These are phyloP conservation scores for Leucoptera coffeella DNA, from an alignment of 2,888 invertebrate species.

Conservation along the genomic window DNA sequence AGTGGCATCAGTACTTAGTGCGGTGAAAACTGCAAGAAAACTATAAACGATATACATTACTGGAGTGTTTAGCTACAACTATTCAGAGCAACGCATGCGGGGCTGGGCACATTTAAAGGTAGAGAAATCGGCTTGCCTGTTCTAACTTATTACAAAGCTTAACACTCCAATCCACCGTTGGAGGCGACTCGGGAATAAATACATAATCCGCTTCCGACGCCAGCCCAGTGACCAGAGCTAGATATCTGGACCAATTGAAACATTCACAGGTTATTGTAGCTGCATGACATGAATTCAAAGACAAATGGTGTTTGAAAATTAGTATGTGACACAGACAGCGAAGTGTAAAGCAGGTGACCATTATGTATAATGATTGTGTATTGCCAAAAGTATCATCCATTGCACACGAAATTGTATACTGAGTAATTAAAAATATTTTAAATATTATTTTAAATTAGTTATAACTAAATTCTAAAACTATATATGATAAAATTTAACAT, in stretches of 20 bases:
- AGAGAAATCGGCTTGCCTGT: conserved; percentile 66
- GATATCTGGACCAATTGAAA: conserved; percentile 69
- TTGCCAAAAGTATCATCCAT: too few relatives aligned
- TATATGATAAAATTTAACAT: too few relatives aligned
- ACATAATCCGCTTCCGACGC: conserved; percentile 98
- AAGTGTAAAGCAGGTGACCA: too few relatives aligned
- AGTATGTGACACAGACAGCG: too few relatives aligned
- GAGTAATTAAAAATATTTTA: not conserved
- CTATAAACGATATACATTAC: conserved; percentile 51
- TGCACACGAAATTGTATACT: conserved; percentile 3
- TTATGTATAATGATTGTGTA: too few relatives aligned
- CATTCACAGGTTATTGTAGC: conserved; percentile 16
- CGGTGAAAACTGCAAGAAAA: conserved; percentile 80
- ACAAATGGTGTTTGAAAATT: too few relatives aligned
- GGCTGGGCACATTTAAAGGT: too few relatives aligned
- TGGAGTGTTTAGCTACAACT: not conserved
- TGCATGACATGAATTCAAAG: conserved; percentile 7
- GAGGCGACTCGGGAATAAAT: conserved; percentile 97
- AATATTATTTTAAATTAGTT: conserved; percentile 1
- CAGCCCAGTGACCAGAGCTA: conserved; percentile 93
- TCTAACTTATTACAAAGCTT: conserved; percentile 91
- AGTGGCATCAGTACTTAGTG: conserved; percentile 78
- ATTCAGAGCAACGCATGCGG: not conserved
- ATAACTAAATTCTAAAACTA: not conserved
- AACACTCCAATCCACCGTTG: conserved; percentile 88